phyloP scores from a whole-genome alignment of 2,113 vertebrate species.

The Benitochromis conjunctus region DNA sequence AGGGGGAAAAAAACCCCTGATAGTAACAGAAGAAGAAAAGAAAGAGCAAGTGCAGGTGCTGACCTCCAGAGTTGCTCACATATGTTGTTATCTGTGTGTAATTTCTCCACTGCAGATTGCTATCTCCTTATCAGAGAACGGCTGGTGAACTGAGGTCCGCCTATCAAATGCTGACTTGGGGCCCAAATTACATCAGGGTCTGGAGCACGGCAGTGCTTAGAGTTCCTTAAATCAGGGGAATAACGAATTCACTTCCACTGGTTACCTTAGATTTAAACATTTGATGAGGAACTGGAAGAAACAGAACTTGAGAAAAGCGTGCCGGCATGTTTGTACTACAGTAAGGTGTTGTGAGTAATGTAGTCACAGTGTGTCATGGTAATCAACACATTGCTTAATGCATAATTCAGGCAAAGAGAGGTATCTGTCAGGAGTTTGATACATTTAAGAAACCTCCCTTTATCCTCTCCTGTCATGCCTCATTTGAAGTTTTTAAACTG shows the following conservation, averaged over 20 bases:
- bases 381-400: background rate
- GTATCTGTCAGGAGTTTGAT: background rate
- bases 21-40: conserved; percentile 27
- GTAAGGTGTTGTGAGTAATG: background rate
- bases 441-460: background rate
- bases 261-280: conserved; percentile 35
- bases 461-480: background rate
- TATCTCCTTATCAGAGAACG: conserved; percentile 69
- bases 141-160: conserved; percentile 49
- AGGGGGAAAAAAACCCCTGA: background rate
- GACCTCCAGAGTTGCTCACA: conserved; percentile 69
- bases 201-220: conserved; percentile 20
- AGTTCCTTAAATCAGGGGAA: conserved; percentile 19
- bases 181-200: conserved; percentile 45
- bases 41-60: conserved; percentile 68
- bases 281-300: conserved; percentile 33
- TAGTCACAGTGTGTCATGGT: background rate
- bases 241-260: conserved; percentile 13
- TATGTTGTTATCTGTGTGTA: conserved; percentile 71
- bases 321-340: background rate
- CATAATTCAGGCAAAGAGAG: background rate
- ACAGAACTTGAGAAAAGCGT: background rate
- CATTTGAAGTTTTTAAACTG: background rate
- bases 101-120: conserved; percentile 68
- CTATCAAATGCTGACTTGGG: conserved; percentile 44